Evolutionary conservation across 2,797 vertebrate species (phyloP).

Genomic region (Girardinus metallicus): DNA sequence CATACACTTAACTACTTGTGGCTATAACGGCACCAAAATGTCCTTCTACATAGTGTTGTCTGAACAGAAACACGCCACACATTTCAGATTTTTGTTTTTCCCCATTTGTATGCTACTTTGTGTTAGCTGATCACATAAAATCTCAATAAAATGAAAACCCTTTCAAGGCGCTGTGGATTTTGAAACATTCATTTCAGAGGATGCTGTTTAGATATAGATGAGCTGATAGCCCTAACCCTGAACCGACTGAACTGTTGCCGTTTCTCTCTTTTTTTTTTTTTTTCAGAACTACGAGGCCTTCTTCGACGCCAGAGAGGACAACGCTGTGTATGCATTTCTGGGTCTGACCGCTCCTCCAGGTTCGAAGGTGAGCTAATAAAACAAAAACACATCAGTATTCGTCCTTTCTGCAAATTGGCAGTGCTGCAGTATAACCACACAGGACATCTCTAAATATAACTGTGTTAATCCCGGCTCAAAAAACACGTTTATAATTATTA

Average conservation of each 20-base stretch:
- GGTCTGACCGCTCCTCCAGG: constrained; percentile 95
- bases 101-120: background rate
- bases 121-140: background rate
- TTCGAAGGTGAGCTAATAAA: constrained; percentile 87
- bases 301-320: constrained; percentile 96
- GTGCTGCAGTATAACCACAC: constrained; percentile 13
- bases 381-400: constrained; percentile 16
- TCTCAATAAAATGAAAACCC: background rate
- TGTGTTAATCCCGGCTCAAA: constrained; percentile 39
- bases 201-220: background rate
- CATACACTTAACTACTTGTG: background rate
- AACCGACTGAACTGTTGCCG: constrained; percentile 2
- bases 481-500: constrained; percentile 48
- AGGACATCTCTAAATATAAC: constrained; percentile 29
- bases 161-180: constrained; percentile 30
- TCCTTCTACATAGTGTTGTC: background rate
- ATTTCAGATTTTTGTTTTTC: background rate
- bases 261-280: constrained; percentile 10
- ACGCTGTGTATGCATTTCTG: constrained; percentile 92
- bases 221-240: background rate
- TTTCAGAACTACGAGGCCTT: constrained; percentile 93
- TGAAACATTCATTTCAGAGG: constrained; percentile 37
- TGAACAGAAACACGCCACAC: background rate
- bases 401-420: constrained; percentile 14
- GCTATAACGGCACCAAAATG: background rate